Base-by-base conservation (phyloP, 2,113 vertebrate genomes). In the Elanus axillaris region DNA sequence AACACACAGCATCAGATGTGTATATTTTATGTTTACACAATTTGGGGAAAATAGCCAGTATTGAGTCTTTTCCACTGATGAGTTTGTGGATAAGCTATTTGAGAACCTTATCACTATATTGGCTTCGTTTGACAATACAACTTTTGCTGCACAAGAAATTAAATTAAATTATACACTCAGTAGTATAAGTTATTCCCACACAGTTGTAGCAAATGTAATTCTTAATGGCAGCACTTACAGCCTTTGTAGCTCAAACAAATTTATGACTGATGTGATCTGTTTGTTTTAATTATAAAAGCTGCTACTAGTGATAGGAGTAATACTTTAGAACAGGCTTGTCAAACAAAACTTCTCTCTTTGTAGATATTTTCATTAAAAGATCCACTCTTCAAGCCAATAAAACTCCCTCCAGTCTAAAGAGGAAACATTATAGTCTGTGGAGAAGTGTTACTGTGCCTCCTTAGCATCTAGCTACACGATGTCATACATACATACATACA, bases 281-380 rank as follows among this genome's bases (percentile, higher is more conserved):
- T 86, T 75, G 22, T 68, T 97, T 83, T 78, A 94, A 74, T 96
- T 91, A 77, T 55, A 71, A 86, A 93, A 77, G 27, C 34, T 94
- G 68, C 77, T 92, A 34, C 10, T 34, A 74, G 32, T 47, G 52
- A 71, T 77, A 74, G 3, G 25, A 88, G 7, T 74, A 84, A 55
- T 95, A 81, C 45, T 93, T 91, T 89, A 62, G 40, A 92, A 80
- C 8, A 42, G 12, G 16, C 26, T 86, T 94, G 55, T 93, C 80
- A 95, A 96, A 86, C 25, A 86, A 26, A 89, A 52, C 34, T 78
- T 74, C n/a, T 77, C 17, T 83, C 38, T 92, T 64, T 59, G 16
- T 31, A 89, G 79, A 36, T 45, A 62, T 66, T 86, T 95, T 86
- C 50, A 47, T 50, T 74, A 79, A 63, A n/a, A 88, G 18, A 62